Percentiles rank a stretch among this genome's conserved stretches.
Evolutionary conservation across 1,140 invertebrate species (phyloP).

Genomic region (Pseudoatta argentina): DNA sequence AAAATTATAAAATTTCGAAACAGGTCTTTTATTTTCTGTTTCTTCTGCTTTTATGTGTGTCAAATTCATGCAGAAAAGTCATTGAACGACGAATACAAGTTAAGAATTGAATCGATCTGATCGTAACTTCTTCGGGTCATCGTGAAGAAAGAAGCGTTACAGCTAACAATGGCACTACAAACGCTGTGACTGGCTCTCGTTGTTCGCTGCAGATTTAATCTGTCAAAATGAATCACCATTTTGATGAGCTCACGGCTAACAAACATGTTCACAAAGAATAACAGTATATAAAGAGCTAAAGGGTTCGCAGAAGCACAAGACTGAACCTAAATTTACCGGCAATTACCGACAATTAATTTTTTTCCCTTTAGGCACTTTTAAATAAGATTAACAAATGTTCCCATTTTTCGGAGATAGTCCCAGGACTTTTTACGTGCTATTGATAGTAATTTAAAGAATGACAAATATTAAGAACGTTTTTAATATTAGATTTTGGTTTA

Average conservation of each 20-base stretch:
- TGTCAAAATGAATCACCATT: slow-evolving; percentile 70
- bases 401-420: too few species aligned
- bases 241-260: slow-evolving; percentile 53
- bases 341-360: not conserved
- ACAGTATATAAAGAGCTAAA: slow-evolving; percentile 26
- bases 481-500: too few species aligned
- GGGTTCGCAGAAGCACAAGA: slow-evolving; percentile 10
- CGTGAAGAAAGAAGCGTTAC: slow-evolving; percentile 56
- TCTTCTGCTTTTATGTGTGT: not conserved
- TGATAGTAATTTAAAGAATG: too few species aligned
- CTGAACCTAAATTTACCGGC: not conserved
- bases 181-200: slow-evolving; percentile 47
- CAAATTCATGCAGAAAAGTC: not conserved
- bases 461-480: too few species aligned
- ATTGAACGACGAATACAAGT: not conserved
- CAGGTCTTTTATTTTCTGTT: not conserved
- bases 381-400: not conserved
- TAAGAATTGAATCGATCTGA: slow-evolving; percentile 25
- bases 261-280: slow-evolving; percentile 22
- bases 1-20: not conserved
- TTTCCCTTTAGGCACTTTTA: not conserved
- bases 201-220: slow-evolving; percentile 67
- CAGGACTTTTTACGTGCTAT: too few species aligned
- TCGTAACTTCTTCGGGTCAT: slow-evolving; percentile 39
- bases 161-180: slow-evolving; percentile 61